Base-by-base conservation (phyloP, 2,797 vertebrate genomes). In the Octomys mimax region DNA sequence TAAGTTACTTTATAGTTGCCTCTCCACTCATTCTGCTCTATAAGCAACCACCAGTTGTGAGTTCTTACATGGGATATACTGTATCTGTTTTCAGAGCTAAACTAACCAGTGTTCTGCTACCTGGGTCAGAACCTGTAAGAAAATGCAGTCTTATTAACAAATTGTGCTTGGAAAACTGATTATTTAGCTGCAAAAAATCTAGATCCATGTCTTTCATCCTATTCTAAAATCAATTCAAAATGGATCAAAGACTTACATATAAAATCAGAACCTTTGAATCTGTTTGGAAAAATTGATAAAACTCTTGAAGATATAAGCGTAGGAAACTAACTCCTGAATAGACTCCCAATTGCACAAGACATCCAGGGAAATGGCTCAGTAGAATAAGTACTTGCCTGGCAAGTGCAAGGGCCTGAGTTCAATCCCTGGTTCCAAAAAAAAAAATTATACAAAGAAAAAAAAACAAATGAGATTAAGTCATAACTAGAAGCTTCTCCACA, bases 1-100 rank as follows among this genome's bases (percentile, higher is more conserved):
- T 62, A 66, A 87, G 39, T 81, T 94, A 61, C 39, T 66, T 81
- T 62, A 61, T 91, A 91, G 26, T 92, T 95, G 33, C 39, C 36
- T 81, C 26, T 85, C 62, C 52, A 78, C 7, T 75, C 36, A 59
- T 12, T 84, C 12, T 42, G 28, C 92, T 64, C 77, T 91, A 36
- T 18, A 64, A 11, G 79, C 64, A 87, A 8, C 46, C 78, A 57
- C 49, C 59, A 39, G 52, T 6, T 71, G 2, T 62, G 10, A 77
- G n/a, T 87, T 78, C 31, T 54, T 61, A 8, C 46, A 13, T 52
- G 13, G 33, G 18, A 88, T 79, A 82, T n/a, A 66, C 13, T 11
- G 16, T 80, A n/a, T 11, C 10, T 46, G 39, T 57, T 92, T 54
- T n/a, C 39, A 59, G 1, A 83, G 14, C 31, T 84, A 9, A 95